Evolutionary conservation across 1,140 invertebrate species (phyloP), one percentile per base, ranked within the genome.

Genomic region (Dysdera silvatica): DNA sequence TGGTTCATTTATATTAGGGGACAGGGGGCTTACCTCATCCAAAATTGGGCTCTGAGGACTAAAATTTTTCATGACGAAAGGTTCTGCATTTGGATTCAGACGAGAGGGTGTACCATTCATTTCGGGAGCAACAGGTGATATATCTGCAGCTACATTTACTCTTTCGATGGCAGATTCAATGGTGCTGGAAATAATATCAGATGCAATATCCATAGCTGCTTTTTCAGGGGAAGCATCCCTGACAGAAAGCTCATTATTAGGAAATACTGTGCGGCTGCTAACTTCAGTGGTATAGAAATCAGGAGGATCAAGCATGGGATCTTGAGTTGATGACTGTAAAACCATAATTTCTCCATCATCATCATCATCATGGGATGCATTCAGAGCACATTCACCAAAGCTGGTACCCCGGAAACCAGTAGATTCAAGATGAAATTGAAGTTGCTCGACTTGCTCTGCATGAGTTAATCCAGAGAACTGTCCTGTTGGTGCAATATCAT

Each of bases 51-150:
- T 40, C 18, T 40, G 37, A 40, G 37, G 37, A 18, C 37, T 40
- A 16, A 40, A 40, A 29, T 40, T 55, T 55, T 48, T 62, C 60
- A 62, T 55, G 1, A 62, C 60, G 49, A 62, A 62, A 35, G 60
- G 60, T 49, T 62, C 45, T 12, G 60, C 60, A 49, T 48, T 55
- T 7, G 60, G 60, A 49, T 62, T 62, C 10, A 62, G 26, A 29
- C 49, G 35, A 18, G n/a, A 3, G n/a, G n/a, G 18, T 16, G 48
- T 14, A n/a, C n/a, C n/a, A n/a, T n/a, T n/a, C n/a, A n/a, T n/a
- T n/a, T n/a, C n/a, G n/a, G n/a, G n/a, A 8, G 28, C 23, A 6
- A 54, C 20, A 20, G 33, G 49, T 20, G 40, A 32, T 7, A n/a
- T 4, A 29, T 31, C 0, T 26, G 47, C 41, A 48, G 10, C 4